Conservation (phyloP, 1,140 invertebrate species). For the Eriosoma lanigerum region DNA sequence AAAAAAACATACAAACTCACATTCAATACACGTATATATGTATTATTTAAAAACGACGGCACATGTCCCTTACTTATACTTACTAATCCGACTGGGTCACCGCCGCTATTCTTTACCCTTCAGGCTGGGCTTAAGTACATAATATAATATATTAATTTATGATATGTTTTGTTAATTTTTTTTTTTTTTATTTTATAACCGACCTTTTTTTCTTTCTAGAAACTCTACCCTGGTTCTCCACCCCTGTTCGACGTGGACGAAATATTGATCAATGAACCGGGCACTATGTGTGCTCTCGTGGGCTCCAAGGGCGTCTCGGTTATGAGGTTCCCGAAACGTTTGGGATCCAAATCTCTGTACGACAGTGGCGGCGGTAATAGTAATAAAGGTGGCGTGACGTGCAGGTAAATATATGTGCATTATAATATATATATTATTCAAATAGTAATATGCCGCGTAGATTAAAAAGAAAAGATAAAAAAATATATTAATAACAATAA, state of each 20-base stretch:
- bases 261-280: conserved; percentile 60
- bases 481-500: conserved; percentile 9
- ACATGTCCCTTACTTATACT: conserved; percentile 45
- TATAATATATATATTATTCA: conserved; percentile 7
- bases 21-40: background rate
- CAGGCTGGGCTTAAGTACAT: conserved; percentile 37
- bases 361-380: conserved; percentile 56
- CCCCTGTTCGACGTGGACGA: conserved; percentile 61
- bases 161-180: conserved; percentile 46
- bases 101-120: conserved; percentile 49
- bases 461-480: background rate
- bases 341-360: conserved; percentile 59
- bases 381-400: conserved; percentile 54
- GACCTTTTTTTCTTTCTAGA: conserved; percentile 56
- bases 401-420: conserved; percentile 41
- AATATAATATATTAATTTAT: conserved; percentile 50
- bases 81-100: conserved; percentile 50
- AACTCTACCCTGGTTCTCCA: conserved; percentile 59
- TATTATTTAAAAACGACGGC: conserved; percentile 48
- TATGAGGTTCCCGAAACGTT: conserved; percentile 60
- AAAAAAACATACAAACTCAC: conserved; percentile 24
- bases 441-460: background rate
- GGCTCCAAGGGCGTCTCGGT: conserved; percentile 59
- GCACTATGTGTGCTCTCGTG: conserved; percentile 59
- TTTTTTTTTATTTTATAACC: conserved; percentile 29